Conservation (phyloP, 1,140 invertebrate species). For the Trichonephila inaurata region DNA sequence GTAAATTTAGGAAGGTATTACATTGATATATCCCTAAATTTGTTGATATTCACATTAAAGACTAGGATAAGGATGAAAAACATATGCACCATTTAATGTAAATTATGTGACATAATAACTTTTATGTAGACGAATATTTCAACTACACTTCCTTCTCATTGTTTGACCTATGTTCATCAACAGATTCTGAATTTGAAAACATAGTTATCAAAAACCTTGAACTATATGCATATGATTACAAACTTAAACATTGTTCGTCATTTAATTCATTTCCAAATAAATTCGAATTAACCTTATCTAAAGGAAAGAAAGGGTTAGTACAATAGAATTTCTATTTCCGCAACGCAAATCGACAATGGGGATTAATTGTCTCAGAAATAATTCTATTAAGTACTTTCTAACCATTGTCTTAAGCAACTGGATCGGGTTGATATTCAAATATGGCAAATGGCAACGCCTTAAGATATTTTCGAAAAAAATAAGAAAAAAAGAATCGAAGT, state of each 20-base stretch:
- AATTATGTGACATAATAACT: too few species aligned
- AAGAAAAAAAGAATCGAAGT: background rate
- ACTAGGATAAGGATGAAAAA: too few species aligned
- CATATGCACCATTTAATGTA: too few species aligned
- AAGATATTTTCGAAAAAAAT: background rate
- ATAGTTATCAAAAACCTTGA: background rate
- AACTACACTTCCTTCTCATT: background rate
- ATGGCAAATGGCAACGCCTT: slow-evolving; percentile 35
- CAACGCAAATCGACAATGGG: background rate
- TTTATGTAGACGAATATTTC: too few species aligned
- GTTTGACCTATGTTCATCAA: background rate
- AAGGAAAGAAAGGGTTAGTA: background rate
- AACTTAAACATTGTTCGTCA: background rate
- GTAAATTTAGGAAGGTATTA: too few species aligned
- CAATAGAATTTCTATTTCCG: background rate
- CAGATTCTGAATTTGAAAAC: background rate
- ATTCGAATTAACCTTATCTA: background rate
- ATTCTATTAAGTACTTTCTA: background rate
- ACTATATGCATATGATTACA: background rate
- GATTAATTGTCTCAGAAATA: background rate
- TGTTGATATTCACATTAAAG: too few species aligned
- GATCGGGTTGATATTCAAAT: slow-evolving; percentile 10
- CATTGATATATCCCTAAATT: too few species aligned
- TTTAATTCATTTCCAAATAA: background rate
- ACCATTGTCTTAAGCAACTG: background rate